Evolutionary conservation across 2,797 vertebrate genomes (phyloP), one percentile per base, ranked within the genome.

Genomic region (Taeniopygia guttata): DNA sequence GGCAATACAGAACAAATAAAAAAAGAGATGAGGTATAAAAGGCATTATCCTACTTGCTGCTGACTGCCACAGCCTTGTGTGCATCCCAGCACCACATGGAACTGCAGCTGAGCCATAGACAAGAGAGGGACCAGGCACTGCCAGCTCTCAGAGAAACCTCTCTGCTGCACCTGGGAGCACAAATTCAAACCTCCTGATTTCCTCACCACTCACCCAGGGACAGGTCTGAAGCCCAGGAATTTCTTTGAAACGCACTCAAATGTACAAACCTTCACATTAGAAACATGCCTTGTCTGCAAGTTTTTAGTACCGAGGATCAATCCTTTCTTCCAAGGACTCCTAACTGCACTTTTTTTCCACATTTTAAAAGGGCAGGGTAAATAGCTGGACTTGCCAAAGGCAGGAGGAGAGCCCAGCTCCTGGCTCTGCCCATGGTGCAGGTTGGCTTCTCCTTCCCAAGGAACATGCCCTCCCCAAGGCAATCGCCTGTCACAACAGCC

Each of bases 401-500:
- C 43, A 43, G 43, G 36, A 80, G 34, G 16, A 42, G 17, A 79
- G 36, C 34, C 32, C 54, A 63, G n/a, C 25, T 69, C 52, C 49
- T 0, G 2, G 62, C 64, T 54, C 15, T 92, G 86, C 75, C 55
- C 59, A 38, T 2, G 30, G 73, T 13, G 4, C 79, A 58, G 46
- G 36, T 42, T 3, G 0, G 16, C 40, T 78, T 68, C 66, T 92
- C 82, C 66, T 59, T 95, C 67, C 67, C 59, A 42, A 90, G 86
- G 81, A 92, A 66, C 90, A 38, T 89, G 86, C 70, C 92, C 94
- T 84, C 84, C 90, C 92, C 79, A 92, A 60, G 83, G 90, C 95
- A 87, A 63, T 69, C 12, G 55, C 85, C 91, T 97, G 97, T 98
- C 98, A 98, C 97, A 97, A 97, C 96, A 98, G 95, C 74, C 94